phyloP scores from a whole-genome alignment of 2,888 invertebrate genomes.

The Phania funesta region DNA sequence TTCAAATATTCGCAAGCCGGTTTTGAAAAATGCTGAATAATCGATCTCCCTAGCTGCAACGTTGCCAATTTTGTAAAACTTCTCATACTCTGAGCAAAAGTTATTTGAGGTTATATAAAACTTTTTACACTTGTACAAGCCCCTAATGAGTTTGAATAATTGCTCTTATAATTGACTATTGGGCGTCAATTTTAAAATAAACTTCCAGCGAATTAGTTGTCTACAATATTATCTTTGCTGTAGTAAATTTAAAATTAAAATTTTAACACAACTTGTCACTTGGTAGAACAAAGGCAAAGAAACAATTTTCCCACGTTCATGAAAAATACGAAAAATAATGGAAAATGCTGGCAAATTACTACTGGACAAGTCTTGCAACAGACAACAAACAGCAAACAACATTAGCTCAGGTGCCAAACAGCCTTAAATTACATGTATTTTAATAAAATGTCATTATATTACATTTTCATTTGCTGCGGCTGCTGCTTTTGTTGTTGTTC shows the following conservation, averaged over 20 bases:
- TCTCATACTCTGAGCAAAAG: no score
- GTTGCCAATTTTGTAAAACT: no score
- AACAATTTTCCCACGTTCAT: constrained; percentile 66
- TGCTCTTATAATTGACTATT: neutral
- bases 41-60: no score
- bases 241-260: constrained; percentile 50
- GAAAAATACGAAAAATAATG: constrained; percentile 33
- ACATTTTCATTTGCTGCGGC: constrained; percentile 34
- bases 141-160: neutral
- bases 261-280: constrained; percentile 43
- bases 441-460: constrained; percentile 66
- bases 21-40: no score
- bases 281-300: constrained; percentile 6
- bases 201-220: constrained; percentile 4
- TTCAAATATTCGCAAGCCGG: no score
- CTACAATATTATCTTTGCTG: neutral
- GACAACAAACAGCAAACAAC: constrained; percentile 22
- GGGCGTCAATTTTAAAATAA: constrained; percentile 18
- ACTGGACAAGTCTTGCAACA: constrained; percentile 48
- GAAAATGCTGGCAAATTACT: constrained; percentile 64
- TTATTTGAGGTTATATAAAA: no score
- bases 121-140: neutral
- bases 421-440: constrained; percentile 67
- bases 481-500: constrained; percentile 9
- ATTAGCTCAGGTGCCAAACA: constrained; percentile 67